Evolutionary conservation across 2,888 invertebrate species (phyloP).

Genomic region (Caenorhabditis drosophilae): DNA sequence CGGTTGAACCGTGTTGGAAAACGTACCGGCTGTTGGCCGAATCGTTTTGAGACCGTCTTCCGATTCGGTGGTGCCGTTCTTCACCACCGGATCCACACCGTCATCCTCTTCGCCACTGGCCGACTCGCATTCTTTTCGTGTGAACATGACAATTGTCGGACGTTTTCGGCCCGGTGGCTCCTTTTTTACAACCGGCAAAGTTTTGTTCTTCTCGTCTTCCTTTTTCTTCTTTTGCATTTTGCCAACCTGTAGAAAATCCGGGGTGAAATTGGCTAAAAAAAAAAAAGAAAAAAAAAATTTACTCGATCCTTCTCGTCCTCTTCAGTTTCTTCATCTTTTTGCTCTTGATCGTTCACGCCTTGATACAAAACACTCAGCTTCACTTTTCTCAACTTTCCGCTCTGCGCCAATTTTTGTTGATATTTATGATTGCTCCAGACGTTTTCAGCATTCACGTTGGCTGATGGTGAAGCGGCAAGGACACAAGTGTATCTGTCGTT

Average conservation of each 20-base stretch:
- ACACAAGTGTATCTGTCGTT: constrained; percentile 8
- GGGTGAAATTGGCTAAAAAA: background rate
- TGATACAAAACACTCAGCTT: constrained; percentile 2
- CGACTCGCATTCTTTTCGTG: constrained; percentile 2
- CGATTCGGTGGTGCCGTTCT: background rate
- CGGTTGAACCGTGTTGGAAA: background rate
- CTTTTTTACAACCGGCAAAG: too few relatives aligned
- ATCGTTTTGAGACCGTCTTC: background rate
- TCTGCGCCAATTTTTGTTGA: constrained; percentile 6
- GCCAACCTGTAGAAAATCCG: background rate
- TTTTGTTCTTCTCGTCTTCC: background rate
- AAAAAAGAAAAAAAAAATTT: background rate
- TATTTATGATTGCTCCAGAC: constrained; percentile 12
- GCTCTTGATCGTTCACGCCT: constrained; percentile 4
- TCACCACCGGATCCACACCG: background rate
- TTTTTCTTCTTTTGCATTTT: constrained; percentile 1
- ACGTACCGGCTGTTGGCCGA: background rate
- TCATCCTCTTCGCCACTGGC: constrained; percentile 1
- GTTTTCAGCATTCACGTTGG: constrained; percentile 8
- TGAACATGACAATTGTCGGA: constrained; percentile 1
- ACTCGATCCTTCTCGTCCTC: constrained; percentile 9
- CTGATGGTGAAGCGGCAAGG: constrained; percentile 3
- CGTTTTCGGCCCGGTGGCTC: too few relatives aligned
- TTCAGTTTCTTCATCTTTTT: background rate
- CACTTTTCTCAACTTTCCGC: constrained; percentile 5